A percentile compares a stretch with the other conserved stretches of the same genome.
Conservation (phyloP, 2,888 invertebrate species). For the Chrysina gloriosa region DNA sequence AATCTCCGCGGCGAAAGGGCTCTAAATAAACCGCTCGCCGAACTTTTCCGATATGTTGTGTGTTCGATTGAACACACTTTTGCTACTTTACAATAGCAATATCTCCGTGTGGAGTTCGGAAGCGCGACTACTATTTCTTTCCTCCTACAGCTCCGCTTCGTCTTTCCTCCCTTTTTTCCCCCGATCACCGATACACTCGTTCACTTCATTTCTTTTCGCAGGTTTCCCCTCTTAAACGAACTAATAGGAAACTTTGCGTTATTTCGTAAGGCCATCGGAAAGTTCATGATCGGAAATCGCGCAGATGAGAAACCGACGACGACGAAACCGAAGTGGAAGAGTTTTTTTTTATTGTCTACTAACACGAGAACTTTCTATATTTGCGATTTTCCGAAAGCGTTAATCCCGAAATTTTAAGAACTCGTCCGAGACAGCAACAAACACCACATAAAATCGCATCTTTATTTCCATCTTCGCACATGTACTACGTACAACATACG, state of each 20-base stretch:
- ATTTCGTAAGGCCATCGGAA: constrained; percentile 13
- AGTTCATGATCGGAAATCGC: constrained; percentile 28
- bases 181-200: neutral
- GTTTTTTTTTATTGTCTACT: neutral
- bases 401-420: neutral
- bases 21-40: constrained; percentile 35
- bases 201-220: constrained; percentile 8
- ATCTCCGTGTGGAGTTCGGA: constrained; percentile 9
- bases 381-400: neutral
- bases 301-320: neutral
- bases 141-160: neutral
- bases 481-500: no score
- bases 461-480: no score
- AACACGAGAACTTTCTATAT: neutral
- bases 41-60: constrained; percentile 38
- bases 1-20: constrained; percentile 12
- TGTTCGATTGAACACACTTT: constrained; percentile 35
- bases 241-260: constrained; percentile 37
- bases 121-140: constrained; percentile 11
- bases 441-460: no score
- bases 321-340: neutral
- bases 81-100: constrained; percentile 42
- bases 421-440: no score
- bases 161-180: constrained; percentile 4
- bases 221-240: neutral